Evolutionary conservation across 2,113 vertebrate species (phyloP), one percentile per base, ranked within the genome.

Genomic region (Phylloscopus trochilus): DNA sequence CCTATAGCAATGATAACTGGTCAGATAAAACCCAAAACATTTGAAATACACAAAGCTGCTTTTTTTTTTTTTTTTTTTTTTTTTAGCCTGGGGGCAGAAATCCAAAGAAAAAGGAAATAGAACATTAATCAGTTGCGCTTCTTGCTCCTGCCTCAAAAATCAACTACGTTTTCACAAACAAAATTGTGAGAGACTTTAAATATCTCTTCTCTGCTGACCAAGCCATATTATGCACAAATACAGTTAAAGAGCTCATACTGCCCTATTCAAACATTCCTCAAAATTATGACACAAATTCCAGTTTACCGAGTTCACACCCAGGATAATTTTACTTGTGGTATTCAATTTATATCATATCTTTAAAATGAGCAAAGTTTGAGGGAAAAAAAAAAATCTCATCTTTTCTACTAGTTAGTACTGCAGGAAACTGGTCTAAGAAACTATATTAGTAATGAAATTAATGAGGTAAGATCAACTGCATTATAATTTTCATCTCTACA

Each of bases 31-130:
- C 1, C 15, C 11, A 6, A 69, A 31, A 28, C 5, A 60, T 1
- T 41, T 51, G 16, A 72, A 41, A 53, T 21, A 80, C 0, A 24
- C 11, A 6, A 21, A 58, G 30, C 3, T 21, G 21, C 0, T 35
- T 2, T 17, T 39, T 41, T 4, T 3, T 3, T 5, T 15, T 2
- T 15, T 13, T 22, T 1, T 18, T 6, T 27, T 9, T 31, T 19
- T 11, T 33, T 28, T 7, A 39, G 59, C 21, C 12, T 39, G 18
- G 28, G 5, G 5, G 1, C 3, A 17, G 7, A 3, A 24, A 13
- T 7, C 10, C 14, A 90, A 78, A 66, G 33, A 11, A 76, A 63
- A 24, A 56, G 20, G 90, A 93, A 78, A 67, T 15, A 3, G 19
- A 78, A 62, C 8, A 67, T 51, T 41, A 81, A 81, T 39, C 15